phyloP scores from a whole-genome alignment of 2,888 invertebrate genomes.

The Amphipoea lucens region DNA sequence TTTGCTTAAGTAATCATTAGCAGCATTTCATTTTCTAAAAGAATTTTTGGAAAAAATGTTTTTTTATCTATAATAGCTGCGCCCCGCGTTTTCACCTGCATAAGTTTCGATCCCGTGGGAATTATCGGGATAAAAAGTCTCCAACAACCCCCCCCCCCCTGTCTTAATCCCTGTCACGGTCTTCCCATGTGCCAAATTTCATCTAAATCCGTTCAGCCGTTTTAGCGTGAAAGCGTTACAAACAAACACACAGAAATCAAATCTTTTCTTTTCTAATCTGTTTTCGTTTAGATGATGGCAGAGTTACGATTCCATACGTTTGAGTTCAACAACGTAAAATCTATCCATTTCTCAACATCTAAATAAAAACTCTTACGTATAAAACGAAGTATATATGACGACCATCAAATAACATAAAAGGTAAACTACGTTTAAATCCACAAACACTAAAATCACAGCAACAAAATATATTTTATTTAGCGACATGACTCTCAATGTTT shows the following conservation, averaged over 20 bases:
- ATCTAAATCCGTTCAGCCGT: background rate
- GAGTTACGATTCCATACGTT: background rate
- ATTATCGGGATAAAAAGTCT: background rate
- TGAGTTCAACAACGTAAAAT: background rate
- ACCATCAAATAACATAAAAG: background rate
- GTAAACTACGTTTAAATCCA: background rate
- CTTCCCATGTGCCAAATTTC: background rate
- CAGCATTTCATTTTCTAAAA: background rate
- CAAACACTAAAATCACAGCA: constrained; percentile 25
- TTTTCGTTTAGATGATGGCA: background rate
- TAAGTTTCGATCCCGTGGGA: background rate
- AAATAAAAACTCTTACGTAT: background rate
- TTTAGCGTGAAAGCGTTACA: background rate
- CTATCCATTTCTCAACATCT: background rate
- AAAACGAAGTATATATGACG: background rate
- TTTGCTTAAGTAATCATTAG: background rate
- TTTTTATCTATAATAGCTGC: background rate
- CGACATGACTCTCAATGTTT: background rate
- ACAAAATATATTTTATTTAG: constrained; percentile 20
- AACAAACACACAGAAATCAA: background rate
- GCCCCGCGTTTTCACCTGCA: background rate
- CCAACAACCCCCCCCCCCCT: too few species aligned
- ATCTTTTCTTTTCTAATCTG: background rate
- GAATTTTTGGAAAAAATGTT: background rate
- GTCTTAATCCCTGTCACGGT: background rate